Conservation (phyloP, 2,113 vertebrate species). For the Epinephelus fuscoguttatus region DNA sequence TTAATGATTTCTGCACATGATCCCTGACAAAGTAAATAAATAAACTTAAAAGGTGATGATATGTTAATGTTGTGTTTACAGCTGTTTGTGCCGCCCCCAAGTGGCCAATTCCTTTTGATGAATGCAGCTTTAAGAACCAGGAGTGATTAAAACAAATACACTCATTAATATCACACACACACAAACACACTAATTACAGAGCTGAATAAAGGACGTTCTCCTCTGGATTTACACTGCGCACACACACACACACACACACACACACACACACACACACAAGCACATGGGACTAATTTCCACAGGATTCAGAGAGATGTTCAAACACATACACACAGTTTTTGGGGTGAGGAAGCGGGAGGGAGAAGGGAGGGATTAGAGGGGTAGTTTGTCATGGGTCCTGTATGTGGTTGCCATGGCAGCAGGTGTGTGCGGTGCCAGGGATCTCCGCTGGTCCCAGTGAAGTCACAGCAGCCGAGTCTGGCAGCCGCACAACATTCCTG, state of each 20-base stretch:
- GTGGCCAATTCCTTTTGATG: neutral
- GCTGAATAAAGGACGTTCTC: neutral
- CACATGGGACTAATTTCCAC: neutral
- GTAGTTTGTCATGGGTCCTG: conserved; percentile 46
- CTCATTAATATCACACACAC: neutral
- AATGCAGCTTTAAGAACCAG: neutral
- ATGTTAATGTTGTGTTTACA: neutral
- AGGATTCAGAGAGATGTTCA: neutral
- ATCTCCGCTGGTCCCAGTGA: conserved; percentile 73
- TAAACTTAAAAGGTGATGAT: neutral
- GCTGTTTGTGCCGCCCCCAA: neutral
- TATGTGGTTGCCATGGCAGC: conserved; percentile 75
- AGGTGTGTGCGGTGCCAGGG: conserved; percentile 57
- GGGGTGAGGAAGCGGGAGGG: neutral
- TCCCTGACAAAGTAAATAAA: too few species aligned
- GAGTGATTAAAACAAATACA: neutral
- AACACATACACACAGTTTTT: neutral
- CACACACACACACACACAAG: neutral
- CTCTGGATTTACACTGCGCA: neutral
- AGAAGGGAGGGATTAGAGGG: neutral
- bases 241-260: neutral
- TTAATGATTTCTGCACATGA: too few species aligned
- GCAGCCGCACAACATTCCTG: conserved; percentile 73
- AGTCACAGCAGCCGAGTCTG: conserved; percentile 69
- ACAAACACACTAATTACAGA: neutral